Conservation (phyloP, 2,113 vertebrate genomes). For the Oryzias woworae region DNA sequence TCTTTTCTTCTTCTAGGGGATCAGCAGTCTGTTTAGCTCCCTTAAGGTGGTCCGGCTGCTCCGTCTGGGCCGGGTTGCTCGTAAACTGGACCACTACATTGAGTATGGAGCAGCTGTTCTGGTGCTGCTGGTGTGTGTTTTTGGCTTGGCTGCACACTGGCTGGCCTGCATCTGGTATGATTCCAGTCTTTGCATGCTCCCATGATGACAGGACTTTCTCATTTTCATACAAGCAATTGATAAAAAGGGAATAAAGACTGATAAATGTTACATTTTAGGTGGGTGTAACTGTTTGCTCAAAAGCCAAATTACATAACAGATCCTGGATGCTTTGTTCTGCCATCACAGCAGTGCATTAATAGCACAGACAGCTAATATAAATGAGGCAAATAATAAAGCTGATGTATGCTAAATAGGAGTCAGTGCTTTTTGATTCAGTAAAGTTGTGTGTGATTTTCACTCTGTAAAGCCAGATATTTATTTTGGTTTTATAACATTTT, state of each 20-base stretch:
- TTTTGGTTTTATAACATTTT: neutral
- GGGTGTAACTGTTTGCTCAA: neutral
- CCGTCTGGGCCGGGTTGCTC: constrained; percentile 92
- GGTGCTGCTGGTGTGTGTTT: constrained; percentile 96
- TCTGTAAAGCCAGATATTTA: no score
- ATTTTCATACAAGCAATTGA: neutral
- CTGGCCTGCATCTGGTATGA: constrained; percentile 94
- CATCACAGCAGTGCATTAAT: neutral
- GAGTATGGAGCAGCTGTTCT: constrained; percentile 95
- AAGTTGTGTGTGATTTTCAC: no score
- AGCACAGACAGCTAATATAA: constrained; percentile 30
- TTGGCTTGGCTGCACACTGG: constrained; percentile 97
- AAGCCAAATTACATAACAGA: constrained; percentile 9
- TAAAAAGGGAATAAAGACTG: neutral
- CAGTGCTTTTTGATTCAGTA: neutral
- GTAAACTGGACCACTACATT: constrained; percentile 98
- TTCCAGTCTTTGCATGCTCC: neutral
- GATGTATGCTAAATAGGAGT: constrained; percentile 34
- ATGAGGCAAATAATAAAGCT: constrained; percentile 40
- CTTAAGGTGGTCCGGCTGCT: constrained; percentile 95
- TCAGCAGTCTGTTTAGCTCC: constrained; percentile 98
- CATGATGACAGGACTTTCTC: neutral
- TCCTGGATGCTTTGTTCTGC: constrained; percentile 4
- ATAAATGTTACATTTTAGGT: neutral
- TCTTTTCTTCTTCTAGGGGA: constrained; percentile 79